Base-by-base conservation (phyloP, 2,797 vertebrate genomes). In the Hirundo rustica region DNA sequence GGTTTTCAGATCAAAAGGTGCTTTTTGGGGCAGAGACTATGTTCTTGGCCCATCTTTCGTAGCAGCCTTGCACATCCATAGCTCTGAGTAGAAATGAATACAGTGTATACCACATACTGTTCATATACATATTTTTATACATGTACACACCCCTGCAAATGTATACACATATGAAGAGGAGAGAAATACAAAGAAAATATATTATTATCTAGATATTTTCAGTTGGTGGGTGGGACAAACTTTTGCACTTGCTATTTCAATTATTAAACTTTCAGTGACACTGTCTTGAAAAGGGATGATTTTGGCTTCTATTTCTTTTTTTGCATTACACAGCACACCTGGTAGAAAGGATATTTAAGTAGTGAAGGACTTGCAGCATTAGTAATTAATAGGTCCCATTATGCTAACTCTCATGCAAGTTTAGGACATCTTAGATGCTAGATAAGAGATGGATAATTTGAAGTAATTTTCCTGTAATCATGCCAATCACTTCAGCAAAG, bases 401-500 rank as follows among this genome's bases (percentile, higher is more conserved):
- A 98, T 97, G 96, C 96, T 97, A 98, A 98, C 97, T 97, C 97
- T 97, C 97, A 97, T 94, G 95, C 95, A 98, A 98, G 98, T 98
- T 97, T 98, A 98, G 98, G 98, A 98, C 97, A 98, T 98, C 97
- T 98, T 98, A 98, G 97, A 97, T 97, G 97, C 97, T 98, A 98
- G 97, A 98, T 98, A 98, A 98, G 98, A 98, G 98, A 98, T 97
- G 97, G 97, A 98, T 98, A 98, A 98, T 98, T 98, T 98, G 98
- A 98, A 98, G 98, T 98, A 98, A 98, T 98, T 98, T 98, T 98
- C 97, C 97, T 98, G 97, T 97, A 98, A 98, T 98, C 98, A 98
- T 97, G 98, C 98, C 98, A 98, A 98, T 98, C 98, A 98, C 98
- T 98, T 98, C 97, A 98, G 98, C 96, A 98, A 98, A 98, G 98